Evolutionary conservation across 2,797 vertebrate genomes (phyloP).

Genomic region (Rhyacichthys aspro): DNA sequence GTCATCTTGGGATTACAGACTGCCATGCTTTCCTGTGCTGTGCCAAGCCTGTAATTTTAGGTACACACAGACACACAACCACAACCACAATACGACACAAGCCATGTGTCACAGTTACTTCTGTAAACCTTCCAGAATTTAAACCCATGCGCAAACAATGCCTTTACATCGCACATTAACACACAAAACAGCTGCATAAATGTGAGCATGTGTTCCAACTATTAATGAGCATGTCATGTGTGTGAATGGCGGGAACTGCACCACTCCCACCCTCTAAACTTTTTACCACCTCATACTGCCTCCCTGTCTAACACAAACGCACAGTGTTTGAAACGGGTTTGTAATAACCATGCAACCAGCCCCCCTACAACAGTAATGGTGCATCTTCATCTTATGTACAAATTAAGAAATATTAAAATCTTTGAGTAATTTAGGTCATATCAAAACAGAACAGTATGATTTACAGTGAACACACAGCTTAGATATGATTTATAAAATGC

Average conservation of each 20-base stretch:
- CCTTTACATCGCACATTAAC: slow-evolving; percentile 3
- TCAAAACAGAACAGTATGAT: not conserved
- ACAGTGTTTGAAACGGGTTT: slow-evolving; percentile 29
- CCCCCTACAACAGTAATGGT: not conserved
- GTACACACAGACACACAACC: slow-evolving; percentile 34
- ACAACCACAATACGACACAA: slow-evolving; percentile 19
- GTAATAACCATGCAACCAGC: slow-evolving; percentile 12
- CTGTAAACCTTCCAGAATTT: slow-evolving; percentile 7
- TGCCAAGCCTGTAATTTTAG: slow-evolving; percentile 76
- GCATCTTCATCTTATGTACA: not conserved
- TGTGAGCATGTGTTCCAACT: slow-evolving; percentile 33
- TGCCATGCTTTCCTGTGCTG: slow-evolving; percentile 64
- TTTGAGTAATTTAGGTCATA: not conserved
- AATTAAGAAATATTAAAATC: no score
- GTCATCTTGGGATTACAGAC: slow-evolving; percentile 79
- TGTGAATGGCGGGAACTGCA: slow-evolving; percentile 24
- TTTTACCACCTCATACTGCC: slow-evolving; percentile 36
- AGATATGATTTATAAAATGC: not conserved
- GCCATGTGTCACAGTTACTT: slow-evolving; percentile 14
- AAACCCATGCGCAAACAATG: slow-evolving; percentile 9
- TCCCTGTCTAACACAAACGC: slow-evolving; percentile 18
- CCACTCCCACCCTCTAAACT: slow-evolving; percentile 26
- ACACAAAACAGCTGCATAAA: slow-evolving; percentile 19
- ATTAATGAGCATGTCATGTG: slow-evolving; percentile 43
- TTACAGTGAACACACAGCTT: not conserved